Percentiles rank a stretch among this genome's conserved stretches.
These are phyloP conservation scores for Rhyacophila evoluta DNA, from an alignment of 2,888 invertebrate genomes.

Conservation along the genomic window DNA sequence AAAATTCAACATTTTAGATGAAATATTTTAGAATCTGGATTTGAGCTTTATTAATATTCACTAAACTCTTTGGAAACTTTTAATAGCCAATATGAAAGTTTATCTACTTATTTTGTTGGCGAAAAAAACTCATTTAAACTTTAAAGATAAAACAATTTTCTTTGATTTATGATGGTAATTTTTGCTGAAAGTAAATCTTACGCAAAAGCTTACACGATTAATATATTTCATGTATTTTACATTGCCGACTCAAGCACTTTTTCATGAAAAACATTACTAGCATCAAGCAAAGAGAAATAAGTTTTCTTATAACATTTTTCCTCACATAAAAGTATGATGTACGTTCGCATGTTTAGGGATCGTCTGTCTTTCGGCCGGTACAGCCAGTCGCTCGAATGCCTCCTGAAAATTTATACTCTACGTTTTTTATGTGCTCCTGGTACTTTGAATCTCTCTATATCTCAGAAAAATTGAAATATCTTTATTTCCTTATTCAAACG, in stretches of 20 bases:
- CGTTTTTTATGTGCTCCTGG: conserved; percentile 37
- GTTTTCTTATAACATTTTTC: not conserved
- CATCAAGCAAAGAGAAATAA: not conserved
- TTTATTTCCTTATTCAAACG: not conserved
- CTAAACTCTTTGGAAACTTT: no score
- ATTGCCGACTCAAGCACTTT: not conserved
- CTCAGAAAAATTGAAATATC: conserved; percentile 25
- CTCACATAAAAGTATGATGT: conserved; percentile 34
- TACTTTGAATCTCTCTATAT: conserved; percentile 12
- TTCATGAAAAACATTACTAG: not conserved
- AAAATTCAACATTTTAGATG: no score
- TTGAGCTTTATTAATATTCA: no score
- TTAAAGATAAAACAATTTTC: no score
- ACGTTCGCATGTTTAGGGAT: conserved; percentile 43
- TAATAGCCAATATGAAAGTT: no score
- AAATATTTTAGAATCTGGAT: no score
- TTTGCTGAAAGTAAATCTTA: no score
- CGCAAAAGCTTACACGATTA: not conserved
- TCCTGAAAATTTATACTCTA: conserved; percentile 36
- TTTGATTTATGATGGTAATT: no score
- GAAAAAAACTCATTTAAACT: no score
- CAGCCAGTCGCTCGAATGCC: conserved; percentile 32
- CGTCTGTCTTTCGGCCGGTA: conserved; percentile 31
- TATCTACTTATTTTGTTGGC: no score
- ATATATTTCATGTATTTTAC: not conserved